Evolutionary conservation across 2,113 vertebrate genomes (phyloP).

Genomic region (Neoarius graeffei): DNA sequence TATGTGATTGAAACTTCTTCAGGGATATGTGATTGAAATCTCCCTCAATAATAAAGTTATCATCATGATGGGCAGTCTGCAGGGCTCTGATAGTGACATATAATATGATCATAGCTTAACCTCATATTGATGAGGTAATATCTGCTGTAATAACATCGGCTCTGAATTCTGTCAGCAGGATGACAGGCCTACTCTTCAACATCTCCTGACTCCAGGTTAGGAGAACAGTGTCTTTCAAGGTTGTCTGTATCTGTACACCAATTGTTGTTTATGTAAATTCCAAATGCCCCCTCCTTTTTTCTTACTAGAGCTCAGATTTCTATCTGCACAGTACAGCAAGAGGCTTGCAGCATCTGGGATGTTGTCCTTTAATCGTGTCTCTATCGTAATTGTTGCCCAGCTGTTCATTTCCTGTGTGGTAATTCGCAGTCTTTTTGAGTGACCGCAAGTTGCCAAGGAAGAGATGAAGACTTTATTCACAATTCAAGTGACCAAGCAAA

Average conservation of each 20-base stretch:
- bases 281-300: too few relatives aligned
- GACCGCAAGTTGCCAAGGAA: too few relatives aligned
- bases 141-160: neutral
- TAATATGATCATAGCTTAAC: constrained; percentile 1
- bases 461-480: neutral
- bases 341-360: too few relatives aligned
- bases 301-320: neutral
- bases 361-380: neutral
- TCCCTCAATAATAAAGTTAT: neutral
- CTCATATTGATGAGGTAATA: neutral
- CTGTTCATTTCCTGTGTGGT: neutral
- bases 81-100: neutral
- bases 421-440: neutral
- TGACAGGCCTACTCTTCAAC: neutral
- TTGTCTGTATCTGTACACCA: neutral
- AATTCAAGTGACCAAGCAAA: too few relatives aligned
- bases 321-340: neutral
- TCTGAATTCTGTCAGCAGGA: neutral
- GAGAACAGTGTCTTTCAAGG: neutral
- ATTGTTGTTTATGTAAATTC: neutral
- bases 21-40: neutral
- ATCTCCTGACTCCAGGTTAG: neutral
- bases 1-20: neutral
- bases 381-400: neutral
- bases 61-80: neutral